A percentile compares a stretch with the other conserved stretches of the same genome.
Conservation (phyloP, 1,140 invertebrate species). For the Drosophila murphyi region DNA sequence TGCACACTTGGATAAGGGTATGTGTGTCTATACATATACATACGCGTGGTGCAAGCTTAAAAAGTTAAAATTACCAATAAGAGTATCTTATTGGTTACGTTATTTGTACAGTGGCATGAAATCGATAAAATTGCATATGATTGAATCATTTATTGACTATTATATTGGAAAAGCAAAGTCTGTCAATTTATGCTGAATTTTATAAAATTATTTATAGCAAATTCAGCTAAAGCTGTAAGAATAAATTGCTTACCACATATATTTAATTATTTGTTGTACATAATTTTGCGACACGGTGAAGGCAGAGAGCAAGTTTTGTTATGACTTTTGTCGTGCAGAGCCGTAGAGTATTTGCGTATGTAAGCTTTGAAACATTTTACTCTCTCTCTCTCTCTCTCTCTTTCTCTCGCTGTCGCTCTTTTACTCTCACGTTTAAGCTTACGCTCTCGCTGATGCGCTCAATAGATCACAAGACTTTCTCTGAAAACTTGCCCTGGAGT, state of each 20-base stretch:
- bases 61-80: no score
- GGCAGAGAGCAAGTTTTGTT: conserved; percentile 20
- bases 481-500: conserved; percentile 18
- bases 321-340: conserved; percentile 2
- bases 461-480: conserved; percentile 43
- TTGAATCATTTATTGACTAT: no score
- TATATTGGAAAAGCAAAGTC: no score
- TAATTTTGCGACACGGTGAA: conserved; percentile 11
- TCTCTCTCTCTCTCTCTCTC: not conserved
- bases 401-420: not conserved
- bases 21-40: conserved; percentile 7
- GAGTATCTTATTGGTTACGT: no score
- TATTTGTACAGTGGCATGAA: not conserved
- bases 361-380: conserved; percentile 23
- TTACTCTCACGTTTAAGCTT: not conserved
- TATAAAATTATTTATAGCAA: not conserved
- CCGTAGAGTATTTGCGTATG: conserved; percentile 4
- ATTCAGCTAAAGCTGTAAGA: not conserved
- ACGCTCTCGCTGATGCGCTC: conserved; percentile 29
- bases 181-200: no score
- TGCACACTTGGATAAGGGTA: not conserved
- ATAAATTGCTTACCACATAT: not conserved
- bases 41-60: no score
- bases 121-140: not conserved
- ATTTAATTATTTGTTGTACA: not conserved